phyloP scores from a whole-genome alignment of 2,797 vertebrate species.

The Thalassophryne amazonica region DNA sequence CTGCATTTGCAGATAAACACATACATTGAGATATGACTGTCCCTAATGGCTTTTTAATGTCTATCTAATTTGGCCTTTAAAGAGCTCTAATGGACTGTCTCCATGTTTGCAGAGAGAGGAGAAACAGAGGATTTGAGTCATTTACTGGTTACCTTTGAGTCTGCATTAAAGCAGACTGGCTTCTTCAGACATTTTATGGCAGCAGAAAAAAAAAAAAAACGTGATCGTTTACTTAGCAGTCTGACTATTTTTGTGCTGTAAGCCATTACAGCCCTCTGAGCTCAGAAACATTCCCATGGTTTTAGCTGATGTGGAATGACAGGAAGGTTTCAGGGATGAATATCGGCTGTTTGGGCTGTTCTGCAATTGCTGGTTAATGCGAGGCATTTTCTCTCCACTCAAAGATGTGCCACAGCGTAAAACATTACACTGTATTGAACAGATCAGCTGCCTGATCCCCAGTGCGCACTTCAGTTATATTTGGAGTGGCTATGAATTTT shows the following conservation, averaged over 20 bases:
- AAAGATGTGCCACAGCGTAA: not conserved
- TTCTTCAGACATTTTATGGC: not conserved
- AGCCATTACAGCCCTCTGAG: not conserved
- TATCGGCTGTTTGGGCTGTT: not conserved
- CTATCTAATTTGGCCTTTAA: conserved; percentile 77
- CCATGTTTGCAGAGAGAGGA: conserved; percentile 64
- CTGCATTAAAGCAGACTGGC: conserved; percentile 6
- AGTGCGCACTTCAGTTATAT: too few species aligned
- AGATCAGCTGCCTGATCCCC: too few species aligned
- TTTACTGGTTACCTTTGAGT: conserved; percentile 40
- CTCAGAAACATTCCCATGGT: not conserved
- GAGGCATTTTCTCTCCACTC: not conserved
- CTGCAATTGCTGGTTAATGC: not conserved
- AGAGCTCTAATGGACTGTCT: conserved; percentile 72
- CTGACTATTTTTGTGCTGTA: not conserved
- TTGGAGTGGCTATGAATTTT: too few species aligned
- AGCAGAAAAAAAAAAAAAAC: not conserved
- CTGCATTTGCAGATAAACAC: conserved; percentile 66
- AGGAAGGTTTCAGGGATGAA: not conserved
- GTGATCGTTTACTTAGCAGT: not conserved
- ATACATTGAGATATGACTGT: conserved; percentile 73
- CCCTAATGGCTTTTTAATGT: conserved; percentile 81
- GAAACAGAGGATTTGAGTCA: conserved; percentile 34
- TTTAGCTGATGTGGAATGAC: not conserved
- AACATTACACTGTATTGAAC: not conserved